A percentile compares a stretch with the other conserved stretches of the same genome.
Conservation (phyloP, 2,888 invertebrate species). For the Trichogramma evanescens region DNA sequence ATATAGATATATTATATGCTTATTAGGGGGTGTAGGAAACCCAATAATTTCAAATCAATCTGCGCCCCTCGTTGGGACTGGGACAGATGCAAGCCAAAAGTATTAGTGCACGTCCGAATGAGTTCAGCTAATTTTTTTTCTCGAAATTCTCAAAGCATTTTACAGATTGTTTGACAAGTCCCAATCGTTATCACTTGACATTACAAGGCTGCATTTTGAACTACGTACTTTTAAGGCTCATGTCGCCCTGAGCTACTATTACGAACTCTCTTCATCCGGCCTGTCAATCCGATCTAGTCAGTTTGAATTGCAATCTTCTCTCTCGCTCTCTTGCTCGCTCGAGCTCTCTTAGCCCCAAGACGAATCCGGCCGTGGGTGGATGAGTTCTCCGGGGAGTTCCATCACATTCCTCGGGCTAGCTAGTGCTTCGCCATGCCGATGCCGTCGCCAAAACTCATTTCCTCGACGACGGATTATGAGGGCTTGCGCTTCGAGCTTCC, state of each 20-base stretch:
- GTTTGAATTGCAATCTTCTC: constrained; percentile 17
- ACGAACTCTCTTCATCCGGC: not conserved
- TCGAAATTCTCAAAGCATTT: not conserved
- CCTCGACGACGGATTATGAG: constrained; percentile 14
- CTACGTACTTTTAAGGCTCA: not conserved
- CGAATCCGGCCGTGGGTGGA: not conserved
- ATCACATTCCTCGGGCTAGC: not conserved
- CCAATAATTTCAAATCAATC: too few species aligned
- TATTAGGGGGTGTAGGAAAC: too few species aligned
- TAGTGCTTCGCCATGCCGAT: constrained; percentile 9
- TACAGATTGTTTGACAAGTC: not conserved
- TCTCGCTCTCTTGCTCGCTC: not conserved
- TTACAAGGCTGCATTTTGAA: not conserved
- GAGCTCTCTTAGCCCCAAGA: not conserved
- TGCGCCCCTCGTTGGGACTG: too few species aligned
- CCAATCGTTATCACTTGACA: not conserved
- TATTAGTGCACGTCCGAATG: too few species aligned
- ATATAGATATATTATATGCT: too few species aligned
- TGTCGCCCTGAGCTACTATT: not conserved
- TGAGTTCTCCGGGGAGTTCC: constrained; percentile 5
- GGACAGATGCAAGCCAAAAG: too few species aligned
- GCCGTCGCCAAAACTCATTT: constrained; percentile 16
- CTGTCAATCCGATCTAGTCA: constrained; percentile 10
- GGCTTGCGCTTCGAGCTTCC: not conserved
- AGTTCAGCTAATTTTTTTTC: not conserved